These are phyloP conservation scores for Polylopha cassiicola DNA, from an alignment of 2,888 invertebrate genomes.

Conservation along the genomic window DNA sequence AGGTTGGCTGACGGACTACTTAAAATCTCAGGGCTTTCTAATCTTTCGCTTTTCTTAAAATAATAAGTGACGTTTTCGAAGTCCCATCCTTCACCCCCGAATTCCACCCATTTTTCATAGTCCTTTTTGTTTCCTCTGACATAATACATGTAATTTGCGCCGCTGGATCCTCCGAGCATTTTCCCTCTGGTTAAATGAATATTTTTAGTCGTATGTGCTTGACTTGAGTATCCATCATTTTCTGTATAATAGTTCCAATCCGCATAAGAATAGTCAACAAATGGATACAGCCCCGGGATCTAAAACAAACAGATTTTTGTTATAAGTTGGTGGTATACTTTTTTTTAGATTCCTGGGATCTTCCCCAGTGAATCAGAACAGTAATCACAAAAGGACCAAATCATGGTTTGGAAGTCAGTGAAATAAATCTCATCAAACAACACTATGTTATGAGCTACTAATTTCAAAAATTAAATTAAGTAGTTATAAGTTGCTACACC, in stretches of 20 bases:
- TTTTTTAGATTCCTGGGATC: too few species aligned
- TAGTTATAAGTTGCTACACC: too few species aligned
- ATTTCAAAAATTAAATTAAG: too few species aligned
- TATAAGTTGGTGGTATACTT: too few species aligned
- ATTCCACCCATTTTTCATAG: conserved; percentile 69
- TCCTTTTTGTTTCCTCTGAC: conserved; percentile 80
- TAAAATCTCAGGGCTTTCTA: conserved; percentile 3
- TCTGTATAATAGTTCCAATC: conserved; percentile 44
- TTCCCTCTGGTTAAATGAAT: conserved; percentile 77
- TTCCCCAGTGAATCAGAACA: too few species aligned
- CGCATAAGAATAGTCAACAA: conserved; percentile 35
- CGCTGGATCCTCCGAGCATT: conserved; percentile 81
- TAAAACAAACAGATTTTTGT: conserved; percentile 32
- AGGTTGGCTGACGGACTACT: neutral
- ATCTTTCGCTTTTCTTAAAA: conserved; percentile 9
- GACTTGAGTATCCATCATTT: conserved; percentile 43
- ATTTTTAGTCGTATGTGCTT: conserved; percentile 34
- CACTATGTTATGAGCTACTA: too few species aligned
- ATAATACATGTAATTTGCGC: conserved; percentile 81
- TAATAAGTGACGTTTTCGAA: conserved; percentile 59
- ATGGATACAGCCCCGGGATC: conserved; percentile 43
- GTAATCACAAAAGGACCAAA: too few species aligned
- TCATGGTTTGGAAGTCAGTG: too few species aligned
- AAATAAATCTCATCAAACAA: too few species aligned
- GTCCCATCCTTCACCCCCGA: conserved; percentile 73